These are phyloP conservation scores for Notocelia uddmanniana DNA, from an alignment of 2,888 invertebrate species.

Conservation along the genomic window DNA sequence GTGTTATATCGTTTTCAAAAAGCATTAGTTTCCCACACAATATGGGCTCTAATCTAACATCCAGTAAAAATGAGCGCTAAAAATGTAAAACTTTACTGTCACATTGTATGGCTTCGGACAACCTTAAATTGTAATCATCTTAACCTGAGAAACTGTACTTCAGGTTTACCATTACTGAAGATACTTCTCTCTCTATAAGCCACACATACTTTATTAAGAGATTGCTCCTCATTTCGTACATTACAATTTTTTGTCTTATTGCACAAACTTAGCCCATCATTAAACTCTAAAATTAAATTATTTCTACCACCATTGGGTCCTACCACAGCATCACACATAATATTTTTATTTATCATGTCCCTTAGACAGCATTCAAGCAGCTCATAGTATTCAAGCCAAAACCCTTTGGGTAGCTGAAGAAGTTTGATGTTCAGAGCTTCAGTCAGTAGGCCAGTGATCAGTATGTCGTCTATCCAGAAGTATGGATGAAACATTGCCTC, in stretches of 20 bases:
- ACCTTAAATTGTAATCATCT: conserved; percentile 27
- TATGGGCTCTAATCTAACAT: too few relatives aligned
- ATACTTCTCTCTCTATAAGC: conserved; percentile 70
- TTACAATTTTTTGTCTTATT: conserved; percentile 80
- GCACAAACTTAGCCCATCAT: conserved; percentile 87
- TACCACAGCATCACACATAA: conserved; percentile 89
- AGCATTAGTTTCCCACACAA: too few relatives aligned
- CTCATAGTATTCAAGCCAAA: conserved; percentile 90
- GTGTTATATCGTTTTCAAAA: too few relatives aligned
- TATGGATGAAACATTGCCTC: conserved; percentile 86
- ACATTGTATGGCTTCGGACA: not conserved
- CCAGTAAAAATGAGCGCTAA: too few relatives aligned
- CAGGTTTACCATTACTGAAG: conserved; percentile 64
- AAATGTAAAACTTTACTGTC: too few relatives aligned
- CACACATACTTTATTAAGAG: conserved; percentile 87
- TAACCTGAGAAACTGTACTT: conserved; percentile 55
- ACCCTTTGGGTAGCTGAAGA: conserved; percentile 83
- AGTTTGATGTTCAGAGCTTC: conserved; percentile 85
- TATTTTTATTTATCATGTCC: conserved; percentile 83
- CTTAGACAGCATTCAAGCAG: conserved; percentile 90
- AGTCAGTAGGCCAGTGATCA: conserved; percentile 92
- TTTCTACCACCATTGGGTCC: conserved; percentile 93
- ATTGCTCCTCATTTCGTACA: conserved; percentile 73
- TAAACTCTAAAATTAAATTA: conserved; percentile 88
- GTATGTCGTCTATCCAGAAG: conserved; percentile 97